phyloP scores from a whole-genome alignment of 1,140 invertebrate genomes.

The Armadillidium nasatum region DNA sequence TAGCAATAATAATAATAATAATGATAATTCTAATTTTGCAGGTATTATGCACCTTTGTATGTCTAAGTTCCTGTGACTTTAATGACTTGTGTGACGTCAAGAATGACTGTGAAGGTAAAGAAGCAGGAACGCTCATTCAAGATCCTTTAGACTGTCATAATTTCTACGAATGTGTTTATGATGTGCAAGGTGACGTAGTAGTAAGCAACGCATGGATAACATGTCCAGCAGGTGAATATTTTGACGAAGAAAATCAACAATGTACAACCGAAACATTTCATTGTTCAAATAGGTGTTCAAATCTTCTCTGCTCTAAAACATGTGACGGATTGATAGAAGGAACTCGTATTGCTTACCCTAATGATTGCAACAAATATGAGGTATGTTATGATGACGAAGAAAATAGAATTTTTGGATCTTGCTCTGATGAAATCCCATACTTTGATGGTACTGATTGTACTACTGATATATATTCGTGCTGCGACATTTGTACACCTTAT shows the following conservation, averaged over 20 bases:
- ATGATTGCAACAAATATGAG: not conserved
- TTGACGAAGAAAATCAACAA: not conserved
- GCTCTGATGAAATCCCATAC: not conserved
- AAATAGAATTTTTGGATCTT: not conserved
- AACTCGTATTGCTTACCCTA: not conserved
- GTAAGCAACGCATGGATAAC: not conserved
- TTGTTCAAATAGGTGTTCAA: not conserved
- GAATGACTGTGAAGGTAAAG: not conserved
- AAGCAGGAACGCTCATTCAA: not conserved
- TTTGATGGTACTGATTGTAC: not conserved
- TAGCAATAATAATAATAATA: no score
- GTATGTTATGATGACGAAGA: not conserved
- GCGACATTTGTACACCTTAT: not conserved
- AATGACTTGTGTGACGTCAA: not conserved
- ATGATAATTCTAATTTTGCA: no score
- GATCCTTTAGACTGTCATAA: not conserved
- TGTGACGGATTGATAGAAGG: not conserved
- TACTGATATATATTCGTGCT: not conserved
- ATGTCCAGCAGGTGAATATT: not conserved
- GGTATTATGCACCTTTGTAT: no score
- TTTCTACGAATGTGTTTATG: not conserved
- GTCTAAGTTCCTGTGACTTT: no score
- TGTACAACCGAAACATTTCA: not conserved
- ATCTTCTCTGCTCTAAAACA: not conserved
- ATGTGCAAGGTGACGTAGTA: not conserved